Base-by-base conservation (phyloP, 2,888 invertebrate species). In the Dorcus hopei region DNA sequence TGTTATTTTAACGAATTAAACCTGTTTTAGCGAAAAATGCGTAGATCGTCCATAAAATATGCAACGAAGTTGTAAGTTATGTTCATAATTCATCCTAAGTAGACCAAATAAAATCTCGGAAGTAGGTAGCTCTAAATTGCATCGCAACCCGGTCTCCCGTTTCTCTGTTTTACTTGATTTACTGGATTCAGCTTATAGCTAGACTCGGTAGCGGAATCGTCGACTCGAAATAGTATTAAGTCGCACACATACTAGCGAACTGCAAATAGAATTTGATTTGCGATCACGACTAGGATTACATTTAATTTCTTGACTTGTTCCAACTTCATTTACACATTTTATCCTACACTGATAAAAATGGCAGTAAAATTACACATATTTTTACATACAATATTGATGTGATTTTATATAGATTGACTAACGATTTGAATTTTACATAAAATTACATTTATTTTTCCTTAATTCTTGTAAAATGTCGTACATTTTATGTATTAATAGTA, bases 61-160 rank as follows among this genome's bases (percentile, higher is more conserved):
- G 38, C 11, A 38, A 9, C n/a, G 3, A 50, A 50, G 39, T 39
- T 39, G 39, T 50, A 50, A 50, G 39, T 50, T 38, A 38, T 38
- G 38, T 49, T 26, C 38, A 49, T 39, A 38, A 38, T 38, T 50
- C 50, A 50, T 50, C 9, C 14, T 50, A 39, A 49, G 40, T 49
- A 49, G 49, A 54, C 54, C 54, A 38, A 49, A 54, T 54, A 47
- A 49, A 49, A 54, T 49, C 39, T 49, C 45, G 33, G 49, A 54
- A 54, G 54, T 49, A 49, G 54, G 47, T 26, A 38, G 49, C 38
- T 47, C 38, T 49, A 50, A 50, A 50, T 38, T 19, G 50, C 39
- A 50, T 11, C 50, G 19, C 19, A 39, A 14, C 40, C 23, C 40
- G n/a, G 40, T 38, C 41, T 40, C 41, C 52, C 52, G 11, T 39